A percentile compares a stretch with the other conserved stretches of the same genome.
Conservation (phyloP, 1,140 invertebrate species). For the Pseudomyrmex dendroicus region DNA sequence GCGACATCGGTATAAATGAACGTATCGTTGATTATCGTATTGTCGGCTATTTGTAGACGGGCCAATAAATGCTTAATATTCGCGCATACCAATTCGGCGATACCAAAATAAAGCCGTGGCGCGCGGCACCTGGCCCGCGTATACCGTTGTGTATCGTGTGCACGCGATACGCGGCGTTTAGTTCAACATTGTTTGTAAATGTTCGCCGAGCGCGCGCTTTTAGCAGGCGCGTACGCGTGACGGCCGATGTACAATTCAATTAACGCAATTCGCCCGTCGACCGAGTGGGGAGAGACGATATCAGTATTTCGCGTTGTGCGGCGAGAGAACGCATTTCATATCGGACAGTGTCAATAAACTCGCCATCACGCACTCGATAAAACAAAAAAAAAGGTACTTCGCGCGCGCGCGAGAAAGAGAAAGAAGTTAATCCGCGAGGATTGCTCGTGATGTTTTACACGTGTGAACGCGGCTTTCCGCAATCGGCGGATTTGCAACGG, state of each 20-base stretch:
- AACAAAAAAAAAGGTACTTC: not conserved
- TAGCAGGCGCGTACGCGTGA: conserved; percentile 46
- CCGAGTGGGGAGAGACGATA: conserved; percentile 44
- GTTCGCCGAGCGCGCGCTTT: conserved; percentile 46
- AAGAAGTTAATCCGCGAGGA: conserved; percentile 27
- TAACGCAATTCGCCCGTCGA: conserved; percentile 42
- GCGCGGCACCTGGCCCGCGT: conserved; percentile 20
- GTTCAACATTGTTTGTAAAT: conserved; percentile 55
- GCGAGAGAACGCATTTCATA: conserved; percentile 32
- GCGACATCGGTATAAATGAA: conserved; percentile 52
- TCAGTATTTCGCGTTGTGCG: conserved; percentile 39
- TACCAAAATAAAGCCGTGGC: conserved; percentile 35
- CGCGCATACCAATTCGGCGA: conserved; percentile 27
- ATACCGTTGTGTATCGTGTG: conserved; percentile 18
- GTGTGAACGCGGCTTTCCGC: not conserved
- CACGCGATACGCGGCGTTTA: conserved; percentile 27
- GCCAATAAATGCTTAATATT: conserved; percentile 60
- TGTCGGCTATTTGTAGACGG: conserved; percentile 52
- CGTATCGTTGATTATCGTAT: conserved; percentile 50
- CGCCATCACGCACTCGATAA: conserved; percentile 10
- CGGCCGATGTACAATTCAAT: conserved; percentile 57
- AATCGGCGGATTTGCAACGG: not conserved
- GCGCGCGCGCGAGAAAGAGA: not conserved
- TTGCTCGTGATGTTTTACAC: conserved; percentile 18
- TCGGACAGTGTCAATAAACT: conserved; percentile 48